Evolutionary conservation across 2,888 invertebrate species (phyloP).

Genomic region (Chydorus sphaericus): DNA sequence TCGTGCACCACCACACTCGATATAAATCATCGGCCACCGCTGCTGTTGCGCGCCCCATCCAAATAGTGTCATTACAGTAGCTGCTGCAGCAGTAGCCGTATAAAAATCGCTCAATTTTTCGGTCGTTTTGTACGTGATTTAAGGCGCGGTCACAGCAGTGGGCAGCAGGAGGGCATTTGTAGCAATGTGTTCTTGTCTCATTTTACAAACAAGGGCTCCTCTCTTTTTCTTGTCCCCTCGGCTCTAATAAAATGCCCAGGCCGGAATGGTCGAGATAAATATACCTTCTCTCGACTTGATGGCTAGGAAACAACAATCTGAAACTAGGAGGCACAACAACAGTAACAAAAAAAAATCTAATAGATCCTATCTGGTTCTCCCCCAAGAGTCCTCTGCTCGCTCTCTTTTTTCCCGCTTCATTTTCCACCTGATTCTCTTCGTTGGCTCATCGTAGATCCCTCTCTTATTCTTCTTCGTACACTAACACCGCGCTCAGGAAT

Average conservation of each 20-base stretch:
- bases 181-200: too few relatives aligned
- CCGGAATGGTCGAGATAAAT: constrained; percentile 5
- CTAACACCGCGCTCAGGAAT: not conserved
- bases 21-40: not conserved
- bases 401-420: constrained; percentile 1
- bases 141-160: too few relatives aligned
- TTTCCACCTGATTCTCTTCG: constrained; percentile 5
- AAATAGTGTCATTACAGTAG: too few relatives aligned
- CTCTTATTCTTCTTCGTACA: not conserved
- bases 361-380: constrained; percentile 2
- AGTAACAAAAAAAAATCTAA: too few relatives aligned
- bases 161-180: too few relatives aligned
- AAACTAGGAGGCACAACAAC: not conserved
- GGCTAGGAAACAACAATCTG: not conserved
- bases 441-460: not conserved
- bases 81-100: not conserved
- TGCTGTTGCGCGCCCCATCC: not conserved
- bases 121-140: too few relatives aligned
- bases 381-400: not conserved
- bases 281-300: constrained; percentile 6
- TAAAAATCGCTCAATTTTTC: too few relatives aligned
- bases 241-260: not conserved
- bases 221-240: too few relatives aligned
- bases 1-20: too few relatives aligned
- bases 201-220: too few relatives aligned